Evolutionary conservation across 2,797 vertebrate species (phyloP).

Genomic region (Eremophila alpestris): DNA sequence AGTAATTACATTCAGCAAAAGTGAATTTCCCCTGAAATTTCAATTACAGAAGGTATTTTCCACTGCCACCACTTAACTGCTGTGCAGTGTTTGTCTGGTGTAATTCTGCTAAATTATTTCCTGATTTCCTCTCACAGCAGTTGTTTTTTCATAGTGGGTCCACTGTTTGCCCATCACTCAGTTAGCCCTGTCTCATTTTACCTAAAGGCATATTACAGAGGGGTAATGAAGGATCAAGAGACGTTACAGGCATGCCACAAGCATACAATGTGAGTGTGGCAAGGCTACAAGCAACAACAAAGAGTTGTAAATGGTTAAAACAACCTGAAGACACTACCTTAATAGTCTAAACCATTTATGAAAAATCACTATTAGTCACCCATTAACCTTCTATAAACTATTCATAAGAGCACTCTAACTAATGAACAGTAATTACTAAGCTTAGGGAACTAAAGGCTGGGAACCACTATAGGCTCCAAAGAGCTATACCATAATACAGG

Average conservation of each 20-base stretch:
- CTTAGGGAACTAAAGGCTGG: not conserved
- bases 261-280: not conserved
- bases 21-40: constrained; percentile 62
- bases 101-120: constrained; percentile 54
- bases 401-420: constrained; percentile 36
- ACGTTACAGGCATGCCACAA: not conserved
- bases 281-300: not conserved
- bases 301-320: constrained; percentile 10
- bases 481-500: not conserved
- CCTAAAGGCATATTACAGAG: not conserved
- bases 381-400: constrained; percentile 60
- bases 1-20: constrained; percentile 55
- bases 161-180: constrained; percentile 41
- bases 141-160: constrained; percentile 36
- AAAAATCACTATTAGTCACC: constrained; percentile 50
- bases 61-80: constrained; percentile 50
- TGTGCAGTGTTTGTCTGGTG: not conserved
- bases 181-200: constrained; percentile 29
- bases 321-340: constrained; percentile 19
- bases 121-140: constrained; percentile 27
- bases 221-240: constrained; percentile 5
- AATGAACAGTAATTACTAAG: constrained; percentile 22
- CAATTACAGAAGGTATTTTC: constrained; percentile 67
- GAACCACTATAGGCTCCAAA: not conserved
- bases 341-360: constrained; percentile 22